Percentiles rank a stretch among this genome's conserved stretches.
These are phyloP conservation scores for Epizoanthus rinbou DNA, from an alignment of 92 coral and sea anemone species.

Conservation along the genomic window DNA sequence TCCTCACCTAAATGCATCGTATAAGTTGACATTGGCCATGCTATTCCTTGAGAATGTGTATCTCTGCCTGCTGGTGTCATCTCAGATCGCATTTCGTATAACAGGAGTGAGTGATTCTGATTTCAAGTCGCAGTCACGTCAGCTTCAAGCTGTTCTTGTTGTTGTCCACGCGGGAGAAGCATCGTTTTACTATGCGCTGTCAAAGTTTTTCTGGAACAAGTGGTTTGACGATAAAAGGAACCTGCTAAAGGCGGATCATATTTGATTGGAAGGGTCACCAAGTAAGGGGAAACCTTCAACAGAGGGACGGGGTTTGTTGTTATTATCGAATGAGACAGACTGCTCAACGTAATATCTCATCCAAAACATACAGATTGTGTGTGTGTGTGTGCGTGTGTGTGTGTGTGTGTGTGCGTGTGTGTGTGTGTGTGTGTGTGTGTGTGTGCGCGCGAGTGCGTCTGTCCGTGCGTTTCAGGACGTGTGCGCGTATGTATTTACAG, in stretches of 20 bases:
- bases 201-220: constrained; percentile 58
- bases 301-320: no score
- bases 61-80: constrained; percentile 36
- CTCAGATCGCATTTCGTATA: constrained; percentile 55
- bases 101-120: constrained; percentile 37
- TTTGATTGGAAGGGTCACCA: background rate
- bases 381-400: no score
- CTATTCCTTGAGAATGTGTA: constrained; percentile 43
- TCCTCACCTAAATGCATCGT: background rate
- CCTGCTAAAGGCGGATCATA: constrained; percentile 34
- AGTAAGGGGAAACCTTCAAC: no score
- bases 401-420: no score
- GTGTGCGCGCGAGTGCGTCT: no score
- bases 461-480: no score
- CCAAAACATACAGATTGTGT: no score
- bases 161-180: constrained; percentile 51
- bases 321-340: no score
- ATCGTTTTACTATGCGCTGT: constrained; percentile 47
- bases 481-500: no score
- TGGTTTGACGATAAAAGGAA: constrained; percentile 46
- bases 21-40: constrained; percentile 25
- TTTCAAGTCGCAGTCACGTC: background rate
- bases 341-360: no score
- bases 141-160: constrained; percentile 31
- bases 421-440: no score